These are phyloP conservation scores for Patella ulyssiponensis DNA, from an alignment of 2,888 invertebrate genomes.

Conservation along the genomic window DNA sequence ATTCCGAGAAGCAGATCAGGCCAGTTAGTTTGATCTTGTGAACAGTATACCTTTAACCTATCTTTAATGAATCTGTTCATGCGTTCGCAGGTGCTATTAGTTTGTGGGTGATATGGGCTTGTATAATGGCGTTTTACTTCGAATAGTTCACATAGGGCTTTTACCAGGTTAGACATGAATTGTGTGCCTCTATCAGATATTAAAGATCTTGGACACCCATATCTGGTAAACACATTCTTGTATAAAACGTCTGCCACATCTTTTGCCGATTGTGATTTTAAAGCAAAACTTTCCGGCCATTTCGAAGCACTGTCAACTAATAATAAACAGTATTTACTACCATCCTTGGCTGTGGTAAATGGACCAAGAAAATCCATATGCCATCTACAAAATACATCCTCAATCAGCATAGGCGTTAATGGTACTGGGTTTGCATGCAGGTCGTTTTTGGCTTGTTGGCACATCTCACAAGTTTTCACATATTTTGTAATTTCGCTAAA, in stretches of 20 bases:
- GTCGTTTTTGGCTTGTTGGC: no score
- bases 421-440: no score
- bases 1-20: slow-evolving; percentile 18
- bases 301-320: no score
- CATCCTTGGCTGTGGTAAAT: no score
- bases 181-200: slow-evolving; percentile 37
- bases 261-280: slow-evolving; percentile 17
- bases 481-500: slow-evolving; percentile 29
- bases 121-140: slow-evolving; percentile 13
- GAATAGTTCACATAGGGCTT: slow-evolving; percentile 16
- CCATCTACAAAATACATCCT: no score
- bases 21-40: slow-evolving; percentile 8
- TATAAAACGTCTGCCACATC: slow-evolving; percentile 20
- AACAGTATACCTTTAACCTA: slow-evolving; percentile 9
- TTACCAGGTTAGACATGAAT: slow-evolving; percentile 31
- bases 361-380: no score
- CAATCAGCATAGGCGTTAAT: no score
- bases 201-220: slow-evolving; percentile 28
- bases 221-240: slow-evolving; percentile 26
- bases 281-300: slow-evolving; percentile 24
- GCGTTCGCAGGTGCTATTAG: slow-evolving; percentile 20
- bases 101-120: slow-evolving; percentile 16
- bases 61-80: slow-evolving; percentile 19
- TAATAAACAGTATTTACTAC: no score
- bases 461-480: slow-evolving; percentile 24